Base-by-base conservation (phyloP, 2,888 invertebrate genomes). In the Baronia brevicornis region DNA sequence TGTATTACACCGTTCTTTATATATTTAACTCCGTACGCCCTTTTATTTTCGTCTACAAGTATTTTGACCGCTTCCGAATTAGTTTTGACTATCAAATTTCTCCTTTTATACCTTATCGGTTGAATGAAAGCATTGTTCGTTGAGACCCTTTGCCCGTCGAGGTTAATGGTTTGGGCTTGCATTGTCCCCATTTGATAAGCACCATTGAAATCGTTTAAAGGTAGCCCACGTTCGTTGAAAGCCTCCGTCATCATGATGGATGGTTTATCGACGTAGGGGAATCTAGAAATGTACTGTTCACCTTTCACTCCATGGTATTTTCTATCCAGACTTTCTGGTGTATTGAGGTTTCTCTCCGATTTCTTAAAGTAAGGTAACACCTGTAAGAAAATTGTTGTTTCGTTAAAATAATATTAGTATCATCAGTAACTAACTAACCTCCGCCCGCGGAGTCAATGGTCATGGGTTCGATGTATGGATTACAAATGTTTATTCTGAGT, bases 301-400 rank as follows among this genome's bases (percentile, higher is more conserved):
- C 91, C 91, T 0, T 82, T 70, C 4, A 70, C 72, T 1, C 86
- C 86, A 47, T 91, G 91, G 48, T 87, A 88, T 30, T 75, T 56
- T 0, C 72, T 68, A 45, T 88, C 72, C 2, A 85, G 49, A 1
- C 64, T 63, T 37, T 82, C 80, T 4, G n/a, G n/a, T 1, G 68
- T 46, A 47, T 89, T 84, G 22, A 85, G 54, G 47, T 89, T 90
- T 34, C 86, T 77, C 60, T 89, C 89, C 0, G 88, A 87, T 62
- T 89, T 89, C 36, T 79, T 87, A 59, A 89, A 92, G 58, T 90
- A 92, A 0, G 90, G 90, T 14, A 92, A 69, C 2, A 89, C 74
- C 80, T 82, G 55, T 3, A 22, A 7, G 12, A 21, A 23, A 12
- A 11, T 15, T 27, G 37, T 18, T 39, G 8, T 9, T 3, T 13